Evolutionary conservation across 1,140 invertebrate species (phyloP).

Genomic region (Mamestra configurata): DNA sequence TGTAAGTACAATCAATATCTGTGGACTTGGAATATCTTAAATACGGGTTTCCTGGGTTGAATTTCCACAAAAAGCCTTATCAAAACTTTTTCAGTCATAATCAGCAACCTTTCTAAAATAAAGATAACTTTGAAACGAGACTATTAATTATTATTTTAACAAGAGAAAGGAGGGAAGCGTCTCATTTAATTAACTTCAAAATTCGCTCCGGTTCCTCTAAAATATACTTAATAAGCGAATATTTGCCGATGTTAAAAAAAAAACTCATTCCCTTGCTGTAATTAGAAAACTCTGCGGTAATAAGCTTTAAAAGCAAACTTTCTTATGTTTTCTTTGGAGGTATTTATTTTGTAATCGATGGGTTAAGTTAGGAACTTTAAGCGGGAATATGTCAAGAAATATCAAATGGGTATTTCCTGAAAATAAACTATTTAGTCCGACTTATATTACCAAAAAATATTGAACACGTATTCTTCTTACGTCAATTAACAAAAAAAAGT

Average conservation of each 20-base stretch:
- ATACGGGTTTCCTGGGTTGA: neutral
- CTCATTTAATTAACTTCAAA: slow-evolving; percentile 47
- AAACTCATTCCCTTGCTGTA: slow-evolving; percentile 36
- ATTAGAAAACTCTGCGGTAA: slow-evolving; percentile 45
- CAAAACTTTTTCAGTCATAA: no score
- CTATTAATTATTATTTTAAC: slow-evolving; percentile 32
- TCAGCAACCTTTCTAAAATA: neutral
- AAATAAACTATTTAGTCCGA: no score
- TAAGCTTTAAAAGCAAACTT: slow-evolving; percentile 46
- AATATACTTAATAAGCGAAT: slow-evolving; percentile 45
- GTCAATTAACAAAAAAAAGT: no score
- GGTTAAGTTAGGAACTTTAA: neutral
- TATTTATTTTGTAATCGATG: slow-evolving; percentile 19
- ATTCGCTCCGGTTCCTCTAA: slow-evolving; percentile 15
- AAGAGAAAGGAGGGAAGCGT: slow-evolving; percentile 10
- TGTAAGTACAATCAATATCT: no score
- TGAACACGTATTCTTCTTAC: no score
- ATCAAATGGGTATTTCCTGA: no score
- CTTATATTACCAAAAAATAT: no score
- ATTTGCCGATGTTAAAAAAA: slow-evolving; percentile 48
- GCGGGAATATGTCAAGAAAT: neutral
- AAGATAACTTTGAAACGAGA: neutral
- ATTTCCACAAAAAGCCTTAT: slow-evolving; percentile 2
- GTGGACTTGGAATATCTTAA: no score
- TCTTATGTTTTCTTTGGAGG: slow-evolving; percentile 34